Evolutionary conservation across 2,888 invertebrate genomes (phyloP).

Genomic region (Andrena chrysosceles): DNA sequence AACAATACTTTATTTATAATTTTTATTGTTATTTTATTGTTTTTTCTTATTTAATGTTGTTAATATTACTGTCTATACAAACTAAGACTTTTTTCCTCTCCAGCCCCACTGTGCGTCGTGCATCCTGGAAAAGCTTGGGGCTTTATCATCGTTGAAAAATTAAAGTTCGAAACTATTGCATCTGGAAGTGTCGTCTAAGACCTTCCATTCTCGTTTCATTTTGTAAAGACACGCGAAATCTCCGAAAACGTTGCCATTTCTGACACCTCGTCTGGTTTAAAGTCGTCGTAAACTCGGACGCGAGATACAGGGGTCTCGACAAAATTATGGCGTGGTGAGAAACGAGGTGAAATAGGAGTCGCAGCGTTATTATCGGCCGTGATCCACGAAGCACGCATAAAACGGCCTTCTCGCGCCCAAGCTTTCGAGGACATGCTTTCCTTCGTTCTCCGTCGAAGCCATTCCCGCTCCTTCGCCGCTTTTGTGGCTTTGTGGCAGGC

Average conservation of each 20-base stretch:
- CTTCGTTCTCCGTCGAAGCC: constrained; percentile 6
- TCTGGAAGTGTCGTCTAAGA: neutral
- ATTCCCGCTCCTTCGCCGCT: neutral
- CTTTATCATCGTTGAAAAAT: neutral
- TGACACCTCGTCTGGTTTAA: neutral
- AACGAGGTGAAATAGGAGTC: neutral
- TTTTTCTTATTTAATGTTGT: too few species aligned
- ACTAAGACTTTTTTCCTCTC: too few species aligned
- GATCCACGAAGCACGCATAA: constrained; percentile 16
- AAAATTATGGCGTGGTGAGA: neutral
- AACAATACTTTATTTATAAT: too few species aligned
- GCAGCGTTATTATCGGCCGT: constrained; percentile 29
- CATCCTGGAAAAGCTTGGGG: too few species aligned
- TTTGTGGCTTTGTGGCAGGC: neutral
- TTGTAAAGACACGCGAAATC: too few species aligned
- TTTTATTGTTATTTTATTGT: too few species aligned
- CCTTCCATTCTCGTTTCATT: too few species aligned
- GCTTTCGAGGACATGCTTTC: neutral
- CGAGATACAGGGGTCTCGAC: neutral
- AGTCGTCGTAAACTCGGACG: neutral
- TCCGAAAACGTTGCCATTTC: neutral
- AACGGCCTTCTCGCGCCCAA: constrained; percentile 1
- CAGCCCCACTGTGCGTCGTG: too few species aligned
- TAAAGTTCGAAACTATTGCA: constrained; percentile 37
- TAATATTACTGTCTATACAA: too few species aligned